A percentile compares a stretch with the other conserved stretches of the same genome.
phyloP scores from a whole-genome alignment of 1,140 invertebrate genomes.

The Drosophila pruinosa region DNA sequence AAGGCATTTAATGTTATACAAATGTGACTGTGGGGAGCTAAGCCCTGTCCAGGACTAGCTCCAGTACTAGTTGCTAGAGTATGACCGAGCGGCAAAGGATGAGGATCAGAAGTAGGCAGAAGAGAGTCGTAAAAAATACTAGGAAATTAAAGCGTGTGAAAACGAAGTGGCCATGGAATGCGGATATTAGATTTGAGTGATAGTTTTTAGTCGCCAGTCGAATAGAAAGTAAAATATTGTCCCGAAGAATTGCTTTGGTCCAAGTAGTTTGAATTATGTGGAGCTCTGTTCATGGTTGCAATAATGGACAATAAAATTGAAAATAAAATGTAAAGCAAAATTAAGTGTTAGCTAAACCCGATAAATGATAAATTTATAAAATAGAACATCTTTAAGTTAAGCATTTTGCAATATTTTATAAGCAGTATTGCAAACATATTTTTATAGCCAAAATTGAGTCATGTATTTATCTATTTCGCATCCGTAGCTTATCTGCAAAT shows the following conservation, averaged over 20 bases:
- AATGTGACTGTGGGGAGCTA: constrained; percentile 53
- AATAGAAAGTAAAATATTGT: background rate
- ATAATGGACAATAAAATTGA: too few species aligned
- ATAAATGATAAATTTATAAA: too few species aligned
- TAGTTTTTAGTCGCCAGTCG: background rate
- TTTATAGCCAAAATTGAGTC: too few species aligned
- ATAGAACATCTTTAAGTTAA: too few species aligned
- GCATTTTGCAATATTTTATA: too few species aligned
- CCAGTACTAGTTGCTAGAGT: background rate
- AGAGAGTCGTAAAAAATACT: constrained; percentile 15
- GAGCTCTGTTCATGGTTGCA: too few species aligned
- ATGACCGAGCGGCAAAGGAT: background rate
- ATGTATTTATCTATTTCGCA: background rate
- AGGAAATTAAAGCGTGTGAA: constrained; percentile 40
- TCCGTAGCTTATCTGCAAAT: too few species aligned
- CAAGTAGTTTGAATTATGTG: too few species aligned
- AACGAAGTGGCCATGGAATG: background rate
- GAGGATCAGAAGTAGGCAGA: background rate
- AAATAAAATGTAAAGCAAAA: too few species aligned
- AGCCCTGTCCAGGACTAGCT: background rate
- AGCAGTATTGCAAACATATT: too few species aligned
- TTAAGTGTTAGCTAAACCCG: too few species aligned
- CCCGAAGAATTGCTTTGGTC: background rate
- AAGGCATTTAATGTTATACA: constrained; percentile 69
- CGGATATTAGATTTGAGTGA: constrained; percentile 13